Evolutionary conservation across 2,888 invertebrate genomes (phyloP), one percentile per base, ranked within the genome.

Genomic region (Drosophila kokeensis): DNA sequence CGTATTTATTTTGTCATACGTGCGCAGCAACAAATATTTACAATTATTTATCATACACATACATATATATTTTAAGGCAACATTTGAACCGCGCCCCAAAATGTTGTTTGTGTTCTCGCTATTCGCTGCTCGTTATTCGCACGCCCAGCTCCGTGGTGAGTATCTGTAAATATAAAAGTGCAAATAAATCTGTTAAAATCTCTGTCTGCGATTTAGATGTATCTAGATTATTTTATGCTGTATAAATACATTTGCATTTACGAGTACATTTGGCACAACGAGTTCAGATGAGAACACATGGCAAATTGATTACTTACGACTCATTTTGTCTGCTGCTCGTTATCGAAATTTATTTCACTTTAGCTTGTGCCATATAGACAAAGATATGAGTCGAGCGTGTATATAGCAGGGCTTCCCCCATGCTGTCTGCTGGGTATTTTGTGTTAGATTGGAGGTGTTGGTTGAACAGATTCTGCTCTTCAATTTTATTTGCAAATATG

Each of bases 281-380:
- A 48, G 59, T 60, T 40, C 58, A 61, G 73, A 65, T 73, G 83
- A 82, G 77, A 85, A 83, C 88, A 85, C 86, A 89, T 88, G 86
- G 70, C 73, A 81, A 88, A 88, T 88, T 90, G 86, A 87, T 87
- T 90, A 82, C 86, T 90, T 82, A 90, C 83, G 88, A 90, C 86
- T 90, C 90, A 90, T 90, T 87, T 87, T 90, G 82, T 73, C 70
- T 65, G 68, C 63, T 40, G 82, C 87, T 89, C 84, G 84, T 89
- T 84, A 84, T 79, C 24, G 66, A 74, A 70, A 77, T 79, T 75
- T 79, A 81, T 81, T 73, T 81, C 73, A 82, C 60, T 71, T 72
- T 29, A 34, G 65, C 58, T 50, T 65, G 50, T 34, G 65, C 73
- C 62, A 58, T 72, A 73, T 67, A 83, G 72, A 48, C 60, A 67